A percentile compares a stretch with the other conserved stretches of the same genome.
Conservation (phyloP, 2,888 invertebrate genomes). For the Mesorhabditis belari region DNA sequence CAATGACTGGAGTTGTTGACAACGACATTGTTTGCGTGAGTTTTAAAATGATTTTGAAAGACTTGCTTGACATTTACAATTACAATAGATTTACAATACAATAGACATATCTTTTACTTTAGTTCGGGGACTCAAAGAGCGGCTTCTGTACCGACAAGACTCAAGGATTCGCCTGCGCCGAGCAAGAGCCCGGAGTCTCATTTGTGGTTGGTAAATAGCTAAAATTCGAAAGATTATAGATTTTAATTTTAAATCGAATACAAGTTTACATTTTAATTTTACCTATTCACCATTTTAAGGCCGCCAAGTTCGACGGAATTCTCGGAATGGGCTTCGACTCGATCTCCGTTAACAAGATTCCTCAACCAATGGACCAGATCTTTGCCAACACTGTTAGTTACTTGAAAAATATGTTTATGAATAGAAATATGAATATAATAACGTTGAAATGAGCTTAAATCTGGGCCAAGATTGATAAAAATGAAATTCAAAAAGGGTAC, state of each 20-base stretch:
- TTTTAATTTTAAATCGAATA: not conserved
- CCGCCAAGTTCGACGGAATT: slow-evolving; percentile 83
- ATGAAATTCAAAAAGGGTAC: no score
- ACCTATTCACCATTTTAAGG: slow-evolving; percentile 6
- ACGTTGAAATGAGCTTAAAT: no score
- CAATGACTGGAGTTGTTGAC: slow-evolving; percentile 56
- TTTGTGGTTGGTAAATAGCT: slow-evolving; percentile 66
- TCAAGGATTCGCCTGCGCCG: slow-evolving; percentile 92
- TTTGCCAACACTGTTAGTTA: slow-evolving; percentile 43
- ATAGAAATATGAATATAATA: no score
- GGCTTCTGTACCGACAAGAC: slow-evolving; percentile 62
- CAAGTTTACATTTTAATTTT: not conserved
- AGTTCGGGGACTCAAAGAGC: slow-evolving; percentile 18
- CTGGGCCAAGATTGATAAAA: no score
- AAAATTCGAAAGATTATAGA: slow-evolving; percentile 52
- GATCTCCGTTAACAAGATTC: slow-evolving; percentile 57
- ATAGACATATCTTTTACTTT: slow-evolving; percentile 1
- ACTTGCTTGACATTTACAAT: not conserved
- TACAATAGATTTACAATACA: slow-evolving; percentile 52
- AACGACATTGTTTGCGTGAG: slow-evolving; percentile 56
- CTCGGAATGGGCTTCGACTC: slow-evolving; percentile 56
- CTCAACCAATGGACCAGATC: slow-evolving; percentile 57
- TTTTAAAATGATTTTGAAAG: no score
- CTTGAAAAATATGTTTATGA: not conserved
- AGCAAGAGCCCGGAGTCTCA: slow-evolving; percentile 83